A percentile compares a stretch with the other conserved stretches of the same genome.
These are phyloP conservation scores for Clarias macrocephalus DNA, from an alignment of 2,113 vertebrate genomes.

Conservation along the genomic window DNA sequence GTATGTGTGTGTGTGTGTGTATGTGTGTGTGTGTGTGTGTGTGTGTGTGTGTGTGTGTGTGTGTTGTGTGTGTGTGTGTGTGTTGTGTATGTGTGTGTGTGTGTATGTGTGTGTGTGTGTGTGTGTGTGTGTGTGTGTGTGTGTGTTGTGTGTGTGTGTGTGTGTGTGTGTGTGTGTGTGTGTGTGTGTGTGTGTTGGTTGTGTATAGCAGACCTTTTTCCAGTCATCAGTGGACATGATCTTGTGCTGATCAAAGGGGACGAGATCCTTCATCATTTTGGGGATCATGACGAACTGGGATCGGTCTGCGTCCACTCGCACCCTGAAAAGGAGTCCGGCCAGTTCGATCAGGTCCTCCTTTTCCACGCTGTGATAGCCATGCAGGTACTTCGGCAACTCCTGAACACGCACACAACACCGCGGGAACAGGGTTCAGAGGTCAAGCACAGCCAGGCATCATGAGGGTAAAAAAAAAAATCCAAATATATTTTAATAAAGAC, in stretches of 20 bases:
- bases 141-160: background rate
- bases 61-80: too few relatives aligned
- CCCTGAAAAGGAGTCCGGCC: conserved; percentile 85
- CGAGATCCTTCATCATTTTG: conserved; percentile 81
- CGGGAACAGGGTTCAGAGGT: background rate
- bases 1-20: too few relatives aligned
- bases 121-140: background rate
- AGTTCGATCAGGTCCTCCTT: conserved; percentile 81
- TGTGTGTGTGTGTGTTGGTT: background rate
- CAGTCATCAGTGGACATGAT: conserved; percentile 81
- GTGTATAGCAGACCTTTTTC: conserved; percentile 80
- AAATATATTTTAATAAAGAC: background rate
- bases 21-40: too few relatives aligned
- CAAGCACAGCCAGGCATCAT: background rate
- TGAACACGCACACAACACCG: conserved; percentile 55
- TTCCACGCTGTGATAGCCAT: conserved; percentile 82
- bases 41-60: too few relatives aligned
- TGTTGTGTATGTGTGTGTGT: too few relatives aligned
- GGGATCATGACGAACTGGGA: conserved; percentile 79
- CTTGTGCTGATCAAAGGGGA: conserved; percentile 82
- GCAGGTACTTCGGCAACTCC: conserved; percentile 88
- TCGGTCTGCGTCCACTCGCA: conserved; percentile 73
- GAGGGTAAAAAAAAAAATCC: background rate
- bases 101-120: background rate
- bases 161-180: background rate